A percentile compares a stretch with the other conserved stretches of the same genome.
These are phyloP conservation scores for Xanthorhoe spadicearia DNA, from an alignment of 2,888 invertebrate species.

Conservation along the genomic window DNA sequence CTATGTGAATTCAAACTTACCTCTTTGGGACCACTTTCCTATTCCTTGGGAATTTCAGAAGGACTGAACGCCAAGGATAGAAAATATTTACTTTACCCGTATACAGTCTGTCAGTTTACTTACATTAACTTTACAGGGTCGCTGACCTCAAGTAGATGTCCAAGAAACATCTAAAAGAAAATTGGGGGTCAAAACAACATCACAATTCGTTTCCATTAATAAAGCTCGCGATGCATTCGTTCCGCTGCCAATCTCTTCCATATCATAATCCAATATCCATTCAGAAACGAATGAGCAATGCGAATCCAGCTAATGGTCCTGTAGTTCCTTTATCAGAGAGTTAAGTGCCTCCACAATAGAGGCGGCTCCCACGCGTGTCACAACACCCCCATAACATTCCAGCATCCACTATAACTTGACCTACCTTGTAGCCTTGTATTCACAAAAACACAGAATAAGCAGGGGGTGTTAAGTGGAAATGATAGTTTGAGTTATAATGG, in stretches of 20 bases:
- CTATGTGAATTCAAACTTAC: background rate
- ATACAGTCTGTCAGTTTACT: background rate
- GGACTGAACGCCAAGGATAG: too few species aligned
- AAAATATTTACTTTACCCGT: background rate
- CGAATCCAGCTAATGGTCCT: slow-evolving; percentile 81
- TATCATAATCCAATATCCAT: slow-evolving; percentile 81
- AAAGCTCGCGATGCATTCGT: slow-evolving; percentile 48
- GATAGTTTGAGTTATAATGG: slow-evolving; percentile 58
- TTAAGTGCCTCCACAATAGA: slow-evolving; percentile 81
- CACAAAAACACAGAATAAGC: slow-evolving; percentile 17
- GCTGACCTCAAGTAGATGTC: background rate
- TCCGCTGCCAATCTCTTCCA: slow-evolving; percentile 67
- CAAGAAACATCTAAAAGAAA: background rate
- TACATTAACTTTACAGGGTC: background rate
- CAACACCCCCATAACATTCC: slow-evolving; percentile 72
- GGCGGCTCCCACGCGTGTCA: slow-evolving; percentile 82
- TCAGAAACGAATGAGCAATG: slow-evolving; percentile 81
- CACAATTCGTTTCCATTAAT: slow-evolving; percentile 43
- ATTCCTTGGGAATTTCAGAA: too few species aligned
- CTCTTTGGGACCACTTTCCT: too few species aligned
- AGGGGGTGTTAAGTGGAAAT: slow-evolving; percentile 26
- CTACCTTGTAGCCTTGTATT: slow-evolving; percentile 49
- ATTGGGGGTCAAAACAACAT: slow-evolving; percentile 13
- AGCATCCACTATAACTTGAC: slow-evolving; percentile 53
- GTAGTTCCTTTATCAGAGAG: slow-evolving; percentile 81